phyloP scores from a whole-genome alignment of 2,113 vertebrate genomes.

The Gymnogyps californianus region DNA sequence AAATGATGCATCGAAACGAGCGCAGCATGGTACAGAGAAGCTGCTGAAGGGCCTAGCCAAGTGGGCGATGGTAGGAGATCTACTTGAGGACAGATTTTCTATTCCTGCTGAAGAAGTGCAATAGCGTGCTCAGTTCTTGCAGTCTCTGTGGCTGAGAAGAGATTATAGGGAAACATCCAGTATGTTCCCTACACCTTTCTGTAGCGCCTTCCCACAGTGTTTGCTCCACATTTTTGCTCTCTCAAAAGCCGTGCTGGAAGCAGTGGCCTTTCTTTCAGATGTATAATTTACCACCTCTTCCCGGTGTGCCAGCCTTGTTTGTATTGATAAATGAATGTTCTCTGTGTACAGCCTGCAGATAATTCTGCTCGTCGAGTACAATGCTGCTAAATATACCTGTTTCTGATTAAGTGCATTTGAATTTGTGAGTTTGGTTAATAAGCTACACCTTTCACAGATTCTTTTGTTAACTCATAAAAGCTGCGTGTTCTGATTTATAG shows the following conservation, averaged over 20 bases:
- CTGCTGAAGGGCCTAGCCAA: not conserved
- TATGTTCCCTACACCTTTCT: not conserved
- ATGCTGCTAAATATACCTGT: not conserved
- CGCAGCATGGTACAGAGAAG: not conserved
- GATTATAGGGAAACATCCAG: not conserved
- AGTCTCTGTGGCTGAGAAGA: not conserved
- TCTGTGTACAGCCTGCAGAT: not conserved
- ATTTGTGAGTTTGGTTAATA: constrained; percentile 1
- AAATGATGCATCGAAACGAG: not conserved
- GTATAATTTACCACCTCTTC: constrained; percentile 7
- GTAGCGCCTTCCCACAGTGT: not conserved
- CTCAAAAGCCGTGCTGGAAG: not conserved
- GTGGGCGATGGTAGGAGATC: not conserved
- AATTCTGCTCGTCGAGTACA: not conserved
- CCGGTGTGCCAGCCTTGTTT: not conserved
- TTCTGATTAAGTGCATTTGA: not conserved
- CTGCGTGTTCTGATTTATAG: not conserved
- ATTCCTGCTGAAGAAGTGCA: not conserved
- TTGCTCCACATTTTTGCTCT: not conserved
- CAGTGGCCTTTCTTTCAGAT: not conserved
- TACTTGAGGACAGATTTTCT: not conserved
- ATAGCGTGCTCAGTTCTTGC: not conserved
- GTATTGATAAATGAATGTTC: constrained; percentile 8
- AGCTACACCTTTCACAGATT: constrained; percentile 6
- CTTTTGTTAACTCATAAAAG: constrained; percentile 9